Percentiles rank a stretch among this genome's conserved stretches.
Evolutionary conservation across 2,113 vertebrate genomes (phyloP).

Genomic region (Orycteropus afer): DNA sequence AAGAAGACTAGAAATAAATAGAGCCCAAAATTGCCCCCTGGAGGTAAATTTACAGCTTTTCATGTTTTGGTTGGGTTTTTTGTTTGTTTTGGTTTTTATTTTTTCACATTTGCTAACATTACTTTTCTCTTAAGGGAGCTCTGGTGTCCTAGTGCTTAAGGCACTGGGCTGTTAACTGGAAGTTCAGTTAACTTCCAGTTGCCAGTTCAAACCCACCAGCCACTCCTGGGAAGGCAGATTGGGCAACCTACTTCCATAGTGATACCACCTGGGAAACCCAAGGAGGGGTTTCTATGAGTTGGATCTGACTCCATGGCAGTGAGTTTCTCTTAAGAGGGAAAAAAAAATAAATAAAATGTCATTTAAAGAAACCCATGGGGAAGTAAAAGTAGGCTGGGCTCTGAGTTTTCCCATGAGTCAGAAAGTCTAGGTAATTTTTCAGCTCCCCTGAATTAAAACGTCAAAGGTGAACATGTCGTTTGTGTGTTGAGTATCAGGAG

Average conservation of each 20-base stretch:
- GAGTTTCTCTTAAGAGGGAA: no score
- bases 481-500: not conserved
- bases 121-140: no score
- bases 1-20: conserved; percentile 26
- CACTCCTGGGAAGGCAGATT: no score
- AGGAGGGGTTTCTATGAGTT: no score
- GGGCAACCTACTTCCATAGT: no score
- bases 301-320: no score
- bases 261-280: no score
- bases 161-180: no score
- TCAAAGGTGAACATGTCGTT: not conserved
- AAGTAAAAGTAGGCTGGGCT: not conserved
- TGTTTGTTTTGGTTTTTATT: not conserved
- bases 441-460: not conserved
- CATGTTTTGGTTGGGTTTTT: not conserved
- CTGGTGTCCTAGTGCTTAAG: no score
- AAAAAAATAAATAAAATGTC: no score
- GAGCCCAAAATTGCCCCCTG: not conserved
- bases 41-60: not conserved
- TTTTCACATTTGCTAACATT: not conserved
- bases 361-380: not conserved
- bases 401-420: conserved; percentile 12
- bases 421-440: not conserved
- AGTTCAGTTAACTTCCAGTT: no score
- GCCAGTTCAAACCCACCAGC: no score